phyloP scores from a whole-genome alignment of 2,888 invertebrate species.

The Oeneis ivallda region DNA sequence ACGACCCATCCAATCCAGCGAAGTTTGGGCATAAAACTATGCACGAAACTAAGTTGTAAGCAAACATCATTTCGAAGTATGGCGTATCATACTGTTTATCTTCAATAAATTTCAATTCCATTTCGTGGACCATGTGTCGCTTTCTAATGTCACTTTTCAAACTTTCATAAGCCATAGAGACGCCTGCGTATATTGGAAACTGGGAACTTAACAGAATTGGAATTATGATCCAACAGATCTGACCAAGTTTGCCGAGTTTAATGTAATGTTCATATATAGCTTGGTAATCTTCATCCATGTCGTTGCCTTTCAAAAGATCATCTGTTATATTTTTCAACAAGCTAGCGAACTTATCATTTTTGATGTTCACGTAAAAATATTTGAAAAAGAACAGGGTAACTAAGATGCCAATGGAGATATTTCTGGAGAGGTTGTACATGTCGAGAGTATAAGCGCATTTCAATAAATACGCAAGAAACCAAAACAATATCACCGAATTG shows the following conservation, averaged over 20 bases:
- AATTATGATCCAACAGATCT: slow-evolving; percentile 57
- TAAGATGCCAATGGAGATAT: slow-evolving; percentile 55
- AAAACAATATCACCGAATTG: slow-evolving; percentile 53
- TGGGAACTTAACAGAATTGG: slow-evolving; percentile 53
- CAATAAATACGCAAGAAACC: slow-evolving; percentile 55
- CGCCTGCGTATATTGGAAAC: slow-evolving; percentile 59
- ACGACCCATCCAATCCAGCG: slow-evolving; percentile 63
- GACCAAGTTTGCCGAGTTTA: slow-evolving; percentile 51
- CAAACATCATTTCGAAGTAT: slow-evolving; percentile 60
- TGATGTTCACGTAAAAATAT: slow-evolving; percentile 54
- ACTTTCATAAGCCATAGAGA: slow-evolving; percentile 53
- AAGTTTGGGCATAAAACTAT: slow-evolving; percentile 55
- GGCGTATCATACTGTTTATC: slow-evolving; percentile 61
- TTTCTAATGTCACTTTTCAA: slow-evolving; percentile 52
- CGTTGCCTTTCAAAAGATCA: slow-evolving; percentile 57
- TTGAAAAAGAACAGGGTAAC: slow-evolving; percentile 60
- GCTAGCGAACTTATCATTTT: slow-evolving; percentile 50
- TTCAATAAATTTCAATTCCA: slow-evolving; percentile 57
- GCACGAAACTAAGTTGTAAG: slow-evolving; percentile 54
- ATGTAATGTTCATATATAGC: slow-evolving; percentile 54
- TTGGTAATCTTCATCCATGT: slow-evolving; percentile 55
- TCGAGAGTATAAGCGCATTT: slow-evolving; percentile 54
- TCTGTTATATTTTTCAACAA: slow-evolving; percentile 54
- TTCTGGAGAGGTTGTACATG: slow-evolving; percentile 57
- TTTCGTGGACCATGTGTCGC: slow-evolving; percentile 62